phyloP scores from a whole-genome alignment of 2,888 invertebrate genomes.

The Mellilla xanthometata region DNA sequence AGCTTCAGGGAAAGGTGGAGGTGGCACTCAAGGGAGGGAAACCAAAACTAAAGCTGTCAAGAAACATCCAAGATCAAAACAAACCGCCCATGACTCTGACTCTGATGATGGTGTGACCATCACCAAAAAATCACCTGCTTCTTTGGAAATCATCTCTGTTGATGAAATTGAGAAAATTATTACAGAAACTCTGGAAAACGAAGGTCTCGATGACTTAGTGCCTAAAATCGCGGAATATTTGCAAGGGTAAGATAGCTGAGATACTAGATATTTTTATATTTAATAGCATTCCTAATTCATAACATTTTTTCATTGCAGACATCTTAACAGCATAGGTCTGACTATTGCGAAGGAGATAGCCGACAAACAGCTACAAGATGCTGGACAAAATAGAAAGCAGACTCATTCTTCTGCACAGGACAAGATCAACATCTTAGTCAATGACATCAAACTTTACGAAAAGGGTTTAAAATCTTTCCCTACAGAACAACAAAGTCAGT shows the following conservation, averaged over 20 bases:
- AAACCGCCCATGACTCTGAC: constrained; percentile 84
- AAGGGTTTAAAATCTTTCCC: constrained; percentile 88
- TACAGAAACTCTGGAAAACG: constrained; percentile 84
- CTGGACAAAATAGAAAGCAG: constrained; percentile 87
- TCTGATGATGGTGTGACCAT: constrained; percentile 83
- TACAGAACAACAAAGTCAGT: constrained; percentile 84
- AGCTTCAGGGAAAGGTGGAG: constrained; percentile 93
- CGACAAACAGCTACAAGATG: constrained; percentile 88
- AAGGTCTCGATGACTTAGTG: constrained; percentile 88
- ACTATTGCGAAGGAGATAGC: constrained; percentile 88
- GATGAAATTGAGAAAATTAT: constrained; percentile 87
- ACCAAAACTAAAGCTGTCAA: constrained; percentile 97
- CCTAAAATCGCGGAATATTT: constrained; percentile 87
- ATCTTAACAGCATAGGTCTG: constrained; percentile 86
- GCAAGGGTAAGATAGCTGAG: constrained; percentile 85
- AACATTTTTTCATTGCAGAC: constrained; percentile 55
- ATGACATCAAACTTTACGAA: constrained; percentile 90
- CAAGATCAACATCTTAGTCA: constrained; percentile 88
- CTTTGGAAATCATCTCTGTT: constrained; percentile 85
- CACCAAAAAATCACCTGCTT: constrained; percentile 61
- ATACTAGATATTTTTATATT: no score
- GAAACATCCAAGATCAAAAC: constrained; percentile 86
- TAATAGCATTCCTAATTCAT: no score
- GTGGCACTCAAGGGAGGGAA: constrained; percentile 96
- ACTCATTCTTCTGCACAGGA: constrained; percentile 92